These are phyloP conservation scores for Manis crassicaudata DNA, from an alignment of 2,797 vertebrate genomes.

Conservation along the genomic window DNA sequence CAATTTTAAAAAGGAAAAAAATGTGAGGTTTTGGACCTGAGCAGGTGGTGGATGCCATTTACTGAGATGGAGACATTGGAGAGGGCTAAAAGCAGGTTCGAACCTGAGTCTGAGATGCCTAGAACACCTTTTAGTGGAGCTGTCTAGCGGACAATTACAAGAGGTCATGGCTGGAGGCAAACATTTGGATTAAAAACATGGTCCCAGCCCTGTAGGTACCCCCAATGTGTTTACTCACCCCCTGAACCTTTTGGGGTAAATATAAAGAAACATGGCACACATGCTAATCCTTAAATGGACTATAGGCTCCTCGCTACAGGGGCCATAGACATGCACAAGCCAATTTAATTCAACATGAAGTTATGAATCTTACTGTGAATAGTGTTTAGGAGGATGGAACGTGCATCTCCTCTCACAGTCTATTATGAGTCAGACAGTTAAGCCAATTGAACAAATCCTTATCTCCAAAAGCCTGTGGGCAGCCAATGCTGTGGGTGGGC, in stretches of 20 bases:
- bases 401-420: neutral
- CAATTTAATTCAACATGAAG: neutral
- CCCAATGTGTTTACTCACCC: neutral
- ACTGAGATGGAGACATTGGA: neutral
- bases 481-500: neutral
- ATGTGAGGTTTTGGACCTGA: neutral
- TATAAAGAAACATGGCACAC: neutral
- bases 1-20: neutral
- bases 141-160: neutral
- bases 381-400: neutral
- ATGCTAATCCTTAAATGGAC: neutral
- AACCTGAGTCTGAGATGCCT: neutral
- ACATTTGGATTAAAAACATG: neutral
- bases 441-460: neutral
- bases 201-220: neutral
- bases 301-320: too few species aligned
- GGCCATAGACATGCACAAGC: neutral
- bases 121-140: neutral
- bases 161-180: neutral
- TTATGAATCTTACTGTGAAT: neutral
- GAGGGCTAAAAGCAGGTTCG: neutral
- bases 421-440: neutral
- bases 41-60: neutral
- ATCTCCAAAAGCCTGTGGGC: neutral
- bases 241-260: neutral